A percentile compares a stretch with the other conserved stretches of the same genome.
Conservation (phyloP, 2,797 vertebrate species). For the Dryobates pubescens region DNA sequence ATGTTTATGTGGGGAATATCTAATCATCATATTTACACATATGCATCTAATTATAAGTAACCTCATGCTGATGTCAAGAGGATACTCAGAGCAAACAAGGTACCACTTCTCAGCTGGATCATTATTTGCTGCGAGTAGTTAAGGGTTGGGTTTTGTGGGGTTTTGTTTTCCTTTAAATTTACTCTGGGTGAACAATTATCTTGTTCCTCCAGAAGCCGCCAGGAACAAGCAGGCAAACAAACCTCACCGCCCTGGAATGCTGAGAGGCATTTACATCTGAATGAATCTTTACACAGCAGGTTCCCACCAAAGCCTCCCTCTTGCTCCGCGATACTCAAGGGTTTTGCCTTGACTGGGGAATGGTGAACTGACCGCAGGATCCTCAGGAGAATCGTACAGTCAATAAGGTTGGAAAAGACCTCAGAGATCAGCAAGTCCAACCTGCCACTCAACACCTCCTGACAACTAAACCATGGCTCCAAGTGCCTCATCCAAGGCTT, state of each 20-base stretch:
- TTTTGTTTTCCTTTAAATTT: slow-evolving; percentile 4
- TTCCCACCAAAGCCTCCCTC: not conserved
- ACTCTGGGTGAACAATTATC: slow-evolving; percentile 49
- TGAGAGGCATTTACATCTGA: not conserved
- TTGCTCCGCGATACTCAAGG: fast-evolving
- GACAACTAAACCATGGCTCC: no score
- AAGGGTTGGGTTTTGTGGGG: not conserved
- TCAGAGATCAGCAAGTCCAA: no score
- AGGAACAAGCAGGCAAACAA: slow-evolving; percentile 19
- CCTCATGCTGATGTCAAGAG: slow-evolving; percentile 75
- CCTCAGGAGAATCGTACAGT: not conserved
- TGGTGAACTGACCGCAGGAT: not conserved
- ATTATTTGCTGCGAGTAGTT: slow-evolving; percentile 48
- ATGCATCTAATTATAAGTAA: slow-evolving; percentile 68
- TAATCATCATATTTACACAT: slow-evolving; percentile 73
- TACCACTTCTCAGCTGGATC: slow-evolving; percentile 53
- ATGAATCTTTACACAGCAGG: not conserved
- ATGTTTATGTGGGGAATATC: slow-evolving; percentile 69
- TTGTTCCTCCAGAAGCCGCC: slow-evolving; percentile 23
- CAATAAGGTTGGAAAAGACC: no score
- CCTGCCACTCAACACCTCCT: no score
- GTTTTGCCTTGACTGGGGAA: not conserved
- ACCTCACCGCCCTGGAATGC: not conserved
- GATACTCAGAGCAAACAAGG: slow-evolving; percentile 65
- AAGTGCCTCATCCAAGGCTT: no score